phyloP scores from a whole-genome alignment of 1,140 invertebrate species.

The Zaprionus inermis region DNA sequence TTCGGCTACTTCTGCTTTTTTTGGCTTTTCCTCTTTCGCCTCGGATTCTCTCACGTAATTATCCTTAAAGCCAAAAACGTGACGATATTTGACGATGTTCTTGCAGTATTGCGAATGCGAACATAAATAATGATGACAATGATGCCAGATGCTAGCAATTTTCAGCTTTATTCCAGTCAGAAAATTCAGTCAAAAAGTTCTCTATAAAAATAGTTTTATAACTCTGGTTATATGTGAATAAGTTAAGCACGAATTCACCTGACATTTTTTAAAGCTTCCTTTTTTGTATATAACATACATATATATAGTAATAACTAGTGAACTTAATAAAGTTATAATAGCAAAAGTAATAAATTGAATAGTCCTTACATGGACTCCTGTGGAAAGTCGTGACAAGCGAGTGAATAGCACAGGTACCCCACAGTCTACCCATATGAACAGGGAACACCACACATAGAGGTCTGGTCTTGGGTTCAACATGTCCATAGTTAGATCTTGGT shows the following conservation, averaged over 20 bases:
- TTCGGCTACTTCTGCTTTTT: conserved; percentile 3
- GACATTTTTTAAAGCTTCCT: too few species aligned
- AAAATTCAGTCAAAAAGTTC: too few species aligned
- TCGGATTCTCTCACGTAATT: conserved; percentile 60
- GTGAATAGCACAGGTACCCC: neutral
- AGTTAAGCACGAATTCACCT: too few species aligned
- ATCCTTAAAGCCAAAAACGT: conserved; percentile 73
- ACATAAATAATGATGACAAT: conserved; percentile 56
- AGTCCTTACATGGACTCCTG: neutral
- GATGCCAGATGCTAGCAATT: conserved; percentile 8
- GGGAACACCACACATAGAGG: neutral
- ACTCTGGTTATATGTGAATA: too few species aligned
- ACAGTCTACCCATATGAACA: neutral
- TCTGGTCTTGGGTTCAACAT: neutral
- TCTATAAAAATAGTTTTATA: too few species aligned
- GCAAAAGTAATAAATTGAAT: neutral
- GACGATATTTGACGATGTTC: conserved; percentile 65
- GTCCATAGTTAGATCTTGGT: neutral
- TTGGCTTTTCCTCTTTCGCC: neutral
- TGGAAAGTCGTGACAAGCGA: conserved; percentile 15
- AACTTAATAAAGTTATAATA: neutral
- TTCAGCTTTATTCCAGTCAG: neutral
- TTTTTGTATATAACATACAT: too few species aligned
- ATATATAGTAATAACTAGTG: too few species aligned
- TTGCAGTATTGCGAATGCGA: conserved; percentile 48